Evolutionary conservation across 1,140 invertebrate genomes (phyloP), one percentile per base, ranked within the genome.

Genomic region (Papilio xuthus): DNA sequence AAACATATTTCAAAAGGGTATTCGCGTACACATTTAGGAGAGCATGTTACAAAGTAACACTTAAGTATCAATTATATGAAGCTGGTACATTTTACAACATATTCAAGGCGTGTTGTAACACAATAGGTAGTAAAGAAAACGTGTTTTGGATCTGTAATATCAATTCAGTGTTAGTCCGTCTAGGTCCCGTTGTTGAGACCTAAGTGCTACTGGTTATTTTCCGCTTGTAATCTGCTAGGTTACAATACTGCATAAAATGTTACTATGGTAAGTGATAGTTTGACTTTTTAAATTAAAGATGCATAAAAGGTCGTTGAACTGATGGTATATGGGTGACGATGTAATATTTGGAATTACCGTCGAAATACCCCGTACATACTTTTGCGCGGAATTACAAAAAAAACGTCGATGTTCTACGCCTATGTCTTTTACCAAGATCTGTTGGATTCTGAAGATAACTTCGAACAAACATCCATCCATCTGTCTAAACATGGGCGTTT

Each of bases 41-140:
- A 20, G n/a, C 9, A 2, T 41, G 32, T 70, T 10, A 41, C 67
- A 70, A 41, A 72, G 41, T 72, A 13, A 20, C 6, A 12, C 20
- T 7, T 12, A 12, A 72, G 70, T 72, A 47, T 72, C 70, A 72
- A 72, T 72, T 72, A 72, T 72, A 47, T 9, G 69, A 26, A 72
- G 42, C 70, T 20, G 41, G 70, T 72, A 41, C 37, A n/a, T 12
- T 47, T 72, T 72, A 47, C 70, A 72, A 44, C 70, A 47, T 47
- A 72, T 72, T 44, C 41, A 72, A 10, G 70, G 20, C 4, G 69
- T 71, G 47, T 72, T 20, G 70, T 72, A 72, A 72, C 70, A 72
- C 70, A 72, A 72, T 72, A 47, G 70, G 70, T 72, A 44, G 70
- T 72, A 72, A 72, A 72, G 37, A 1, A 42, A 44, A 72, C 70